Evolutionary conservation across 2,113 vertebrate genomes (phyloP).

Genomic region (Dendrocopos noguchii): DNA sequence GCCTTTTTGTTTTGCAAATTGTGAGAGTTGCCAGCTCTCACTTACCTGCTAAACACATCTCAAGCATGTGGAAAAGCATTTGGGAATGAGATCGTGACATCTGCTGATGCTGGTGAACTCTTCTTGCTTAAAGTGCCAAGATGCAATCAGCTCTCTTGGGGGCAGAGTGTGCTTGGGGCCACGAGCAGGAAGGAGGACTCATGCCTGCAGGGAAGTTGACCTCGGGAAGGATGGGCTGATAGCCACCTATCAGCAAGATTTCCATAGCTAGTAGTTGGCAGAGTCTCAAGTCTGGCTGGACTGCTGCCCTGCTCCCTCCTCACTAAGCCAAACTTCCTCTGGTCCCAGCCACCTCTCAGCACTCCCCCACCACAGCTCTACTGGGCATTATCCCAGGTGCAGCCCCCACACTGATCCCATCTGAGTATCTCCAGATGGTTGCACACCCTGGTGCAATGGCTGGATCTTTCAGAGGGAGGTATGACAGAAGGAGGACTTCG

Average conservation of each 20-base stretch:
- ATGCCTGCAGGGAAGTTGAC: neutral
- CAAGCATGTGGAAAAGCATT: slow-evolving; percentile 8
- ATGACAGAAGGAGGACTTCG: neutral
- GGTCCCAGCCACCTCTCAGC: neutral
- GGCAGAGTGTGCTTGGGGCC: neutral
- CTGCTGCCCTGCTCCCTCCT: neutral
- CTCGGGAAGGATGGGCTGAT: neutral
- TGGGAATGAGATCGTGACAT: neutral
- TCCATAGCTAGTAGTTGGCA: neutral
- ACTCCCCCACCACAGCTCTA: fast-evolving
- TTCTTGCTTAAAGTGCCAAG: neutral
- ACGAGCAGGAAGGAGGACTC: neutral
- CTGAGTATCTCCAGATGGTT: fast-evolving
- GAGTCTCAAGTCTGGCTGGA: neutral
- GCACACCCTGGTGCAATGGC: fast-evolving
- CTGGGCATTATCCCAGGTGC: neutral
- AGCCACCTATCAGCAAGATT: neutral
- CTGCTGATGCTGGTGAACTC: slow-evolving; percentile 4
- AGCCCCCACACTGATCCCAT: fast-evolving
- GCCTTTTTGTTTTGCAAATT: slow-evolving; percentile 1
- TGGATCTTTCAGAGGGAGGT: neutral
- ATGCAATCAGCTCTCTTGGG: neutral
- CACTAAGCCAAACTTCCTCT: neutral
- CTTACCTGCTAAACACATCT: slow-evolving; percentile 11
- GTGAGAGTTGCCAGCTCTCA: neutral